Conservation (phyloP, 2,113 vertebrate species). For the Calyptomena viridis region DNA sequence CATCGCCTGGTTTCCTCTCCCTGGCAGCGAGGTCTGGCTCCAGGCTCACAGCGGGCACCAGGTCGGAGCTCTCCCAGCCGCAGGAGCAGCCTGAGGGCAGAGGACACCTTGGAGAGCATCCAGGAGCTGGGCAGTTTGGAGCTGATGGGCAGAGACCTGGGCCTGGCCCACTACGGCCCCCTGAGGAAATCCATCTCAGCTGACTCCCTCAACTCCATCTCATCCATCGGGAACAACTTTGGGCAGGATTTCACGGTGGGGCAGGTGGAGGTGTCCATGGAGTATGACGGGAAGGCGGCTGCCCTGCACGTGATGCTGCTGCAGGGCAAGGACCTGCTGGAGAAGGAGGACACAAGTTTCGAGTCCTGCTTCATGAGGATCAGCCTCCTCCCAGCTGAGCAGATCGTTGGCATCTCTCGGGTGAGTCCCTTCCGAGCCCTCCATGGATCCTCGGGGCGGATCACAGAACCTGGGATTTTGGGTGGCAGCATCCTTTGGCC, state of each 20-base stretch:
- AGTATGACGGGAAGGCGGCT: constrained; percentile 76
- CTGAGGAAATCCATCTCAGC: constrained; percentile 89
- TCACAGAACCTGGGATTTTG: fast-evolving
- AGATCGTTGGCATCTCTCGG: constrained; percentile 88
- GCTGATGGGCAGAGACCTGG: constrained; percentile 90
- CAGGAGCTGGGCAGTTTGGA: constrained; percentile 92
- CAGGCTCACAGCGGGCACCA: constrained; percentile 70
- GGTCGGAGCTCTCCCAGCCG: constrained; percentile 61
- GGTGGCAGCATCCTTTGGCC: fast-evolving
- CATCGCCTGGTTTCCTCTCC: not conserved
- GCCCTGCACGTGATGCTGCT: constrained; percentile 84
- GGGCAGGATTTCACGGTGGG: constrained; percentile 93
- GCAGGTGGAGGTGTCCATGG: constrained; percentile 92
- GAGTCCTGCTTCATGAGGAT: constrained; percentile 93
- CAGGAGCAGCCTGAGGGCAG: constrained; percentile 83
- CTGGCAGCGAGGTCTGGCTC: constrained; percentile 76
- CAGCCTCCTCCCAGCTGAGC: constrained; percentile 87
- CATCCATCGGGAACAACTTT: constrained; percentile 94
- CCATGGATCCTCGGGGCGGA: fast-evolving
- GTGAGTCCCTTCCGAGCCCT: constrained; percentile 65
- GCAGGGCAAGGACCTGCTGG: constrained; percentile 96
- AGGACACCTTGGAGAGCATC: constrained; percentile 86
- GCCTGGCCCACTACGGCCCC: constrained; percentile 75
- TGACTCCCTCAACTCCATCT: constrained; percentile 93
- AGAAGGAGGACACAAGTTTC: constrained; percentile 89